Percentiles rank a stretch among this genome's conserved stretches.
phyloP scores from a whole-genome alignment of 1,140 invertebrate species.

The Chymomyza costata region DNA sequence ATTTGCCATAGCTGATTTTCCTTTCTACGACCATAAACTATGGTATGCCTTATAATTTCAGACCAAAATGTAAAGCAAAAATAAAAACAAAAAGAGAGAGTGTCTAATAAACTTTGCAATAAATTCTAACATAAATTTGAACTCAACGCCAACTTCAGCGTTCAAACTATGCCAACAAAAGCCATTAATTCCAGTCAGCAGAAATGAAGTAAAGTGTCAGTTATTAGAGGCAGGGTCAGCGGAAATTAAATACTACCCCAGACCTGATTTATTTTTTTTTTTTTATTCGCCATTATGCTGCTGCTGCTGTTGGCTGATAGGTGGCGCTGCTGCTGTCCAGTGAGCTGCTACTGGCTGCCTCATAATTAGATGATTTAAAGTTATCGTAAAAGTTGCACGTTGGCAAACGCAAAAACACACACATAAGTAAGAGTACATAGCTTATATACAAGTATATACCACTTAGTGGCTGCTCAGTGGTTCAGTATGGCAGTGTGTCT shows the following conservation, averaged over 20 bases:
- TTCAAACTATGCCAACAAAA: slow-evolving; percentile 74
- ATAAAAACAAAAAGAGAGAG: slow-evolving; percentile 35
- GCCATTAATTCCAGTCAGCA: slow-evolving; percentile 72
- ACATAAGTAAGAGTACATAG: not conserved
- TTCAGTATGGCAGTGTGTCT: slow-evolving; percentile 56
- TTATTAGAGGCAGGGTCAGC: slow-evolving; percentile 40
- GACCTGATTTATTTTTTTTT: no score
- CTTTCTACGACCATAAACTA: slow-evolving; percentile 43
- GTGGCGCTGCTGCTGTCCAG: slow-evolving; percentile 31
- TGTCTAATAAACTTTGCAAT: slow-evolving; percentile 73
- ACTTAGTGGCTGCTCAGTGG: slow-evolving; percentile 18
- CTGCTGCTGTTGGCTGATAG: slow-evolving; percentile 11
- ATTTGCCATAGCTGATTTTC: slow-evolving; percentile 39
- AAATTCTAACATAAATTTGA: slow-evolving; percentile 73
- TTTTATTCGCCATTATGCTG: slow-evolving; percentile 3
- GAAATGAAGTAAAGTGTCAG: slow-evolving; percentile 73
- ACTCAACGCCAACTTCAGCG: slow-evolving; percentile 66
- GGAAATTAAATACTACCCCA: slow-evolving; percentile 61
- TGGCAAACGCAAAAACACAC: not conserved
- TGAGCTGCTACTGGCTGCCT: slow-evolving; percentile 42
- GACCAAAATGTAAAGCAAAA: slow-evolving; percentile 24
- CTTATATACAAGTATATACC: no score
- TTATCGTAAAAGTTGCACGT: slow-evolving; percentile 65
- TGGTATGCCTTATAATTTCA: not conserved
- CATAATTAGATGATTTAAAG: slow-evolving; percentile 75